Percentiles rank a stretch among this genome's conserved stretches.
These are phyloP conservation scores for Latrodectus elegans DNA, from an alignment of 2,888 invertebrate species.

Conservation along the genomic window DNA sequence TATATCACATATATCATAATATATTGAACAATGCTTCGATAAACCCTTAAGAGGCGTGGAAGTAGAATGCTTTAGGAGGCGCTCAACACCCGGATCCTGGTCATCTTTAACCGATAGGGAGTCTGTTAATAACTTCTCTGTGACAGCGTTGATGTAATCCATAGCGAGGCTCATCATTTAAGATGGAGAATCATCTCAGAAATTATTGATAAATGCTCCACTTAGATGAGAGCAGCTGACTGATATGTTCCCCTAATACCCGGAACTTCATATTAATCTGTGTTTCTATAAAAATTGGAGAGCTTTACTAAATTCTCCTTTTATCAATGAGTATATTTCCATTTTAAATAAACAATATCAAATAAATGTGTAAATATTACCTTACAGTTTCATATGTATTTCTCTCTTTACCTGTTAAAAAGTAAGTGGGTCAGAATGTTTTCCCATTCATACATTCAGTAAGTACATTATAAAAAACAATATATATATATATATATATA, in stretches of 20 bases:
- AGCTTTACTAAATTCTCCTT: too few species aligned
- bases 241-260: background rate
- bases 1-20: constrained; percentile 26
- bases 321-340: too few species aligned
- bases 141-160: constrained; percentile 53
- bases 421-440: too few species aligned
- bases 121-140: constrained; percentile 41
- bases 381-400: too few species aligned
- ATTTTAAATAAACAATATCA: too few species aligned
- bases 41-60: constrained; percentile 29
- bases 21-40: constrained; percentile 21
- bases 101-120: constrained; percentile 61
- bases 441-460: too few species aligned
- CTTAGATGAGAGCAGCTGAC: constrained; percentile 1
- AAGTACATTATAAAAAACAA: too few species aligned
- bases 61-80: background rate
- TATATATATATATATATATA: too few species aligned
- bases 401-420: too few species aligned
- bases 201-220: constrained; percentile 46
- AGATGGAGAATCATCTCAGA: constrained; percentile 31
- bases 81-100: constrained; percentile 21
- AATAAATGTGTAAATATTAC: too few species aligned
- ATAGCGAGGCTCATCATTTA: constrained; percentile 49
- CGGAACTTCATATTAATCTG: background rate
- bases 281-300: too few species aligned